Base-by-base conservation (phyloP, 1,140 invertebrate genomes). In the Heterodera schachtii region DNA sequence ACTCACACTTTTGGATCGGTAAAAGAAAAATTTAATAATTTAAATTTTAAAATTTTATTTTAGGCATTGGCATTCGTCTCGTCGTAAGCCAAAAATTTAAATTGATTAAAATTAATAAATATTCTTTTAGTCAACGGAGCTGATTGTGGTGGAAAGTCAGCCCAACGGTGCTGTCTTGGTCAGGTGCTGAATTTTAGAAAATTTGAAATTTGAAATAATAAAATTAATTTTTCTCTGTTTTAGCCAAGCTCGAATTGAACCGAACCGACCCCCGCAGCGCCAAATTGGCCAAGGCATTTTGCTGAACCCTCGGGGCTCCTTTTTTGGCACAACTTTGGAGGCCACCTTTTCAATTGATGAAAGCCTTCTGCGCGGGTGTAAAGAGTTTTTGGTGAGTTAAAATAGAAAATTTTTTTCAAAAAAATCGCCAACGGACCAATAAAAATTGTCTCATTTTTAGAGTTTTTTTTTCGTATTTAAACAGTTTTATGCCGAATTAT, bases 381-480 rank as follows among this genome's bases (percentile, higher is more conserved):
- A 69, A 49, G 77, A 78, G 46, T 69, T 78, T 52, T 64, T 78
- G 60, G 77, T 78, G n/a, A 11, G 69, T 43, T 46, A 71, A 41
- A 19, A 19, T 19, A 2, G 41, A 7, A 7, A 19, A 16, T 8
- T 9, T 69, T 69, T 21, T 69, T 69, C 3, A 19, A 43, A 0
- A 69, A 9, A 69, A 19, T 69, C 3, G 49, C 49, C 11, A 52
- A 7, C 1, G 6, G 67, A n/a, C 31, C 31, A 31, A 31, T 31
- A 1, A 31, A 31, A 31, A 31, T 31, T 31, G 31, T 31, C 31
- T 31, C 31, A 31, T 3, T 70, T 2, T 70, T 21, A 3, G 9
- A 21, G n/a, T 21, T 31, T 70, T 8, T 8, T 70, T 70, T 3
- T 13, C 1, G 67, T 2, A 70, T 70, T 31, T n/a, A 13, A 19